Conservation (phyloP, 1,140 invertebrate genomes). For the Drosophila arizonae region DNA sequence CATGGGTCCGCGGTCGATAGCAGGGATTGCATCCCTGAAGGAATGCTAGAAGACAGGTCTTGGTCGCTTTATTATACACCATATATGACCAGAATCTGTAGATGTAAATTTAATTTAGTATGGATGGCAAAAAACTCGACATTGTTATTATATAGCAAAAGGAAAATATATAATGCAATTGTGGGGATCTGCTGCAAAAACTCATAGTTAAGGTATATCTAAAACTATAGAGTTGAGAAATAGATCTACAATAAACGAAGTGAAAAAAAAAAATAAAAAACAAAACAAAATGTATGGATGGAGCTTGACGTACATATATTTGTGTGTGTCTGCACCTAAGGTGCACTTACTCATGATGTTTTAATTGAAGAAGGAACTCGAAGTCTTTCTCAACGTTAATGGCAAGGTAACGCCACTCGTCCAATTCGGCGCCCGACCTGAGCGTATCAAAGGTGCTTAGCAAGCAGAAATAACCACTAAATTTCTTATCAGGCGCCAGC, state of each 20-base stretch:
- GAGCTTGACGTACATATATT: no score
- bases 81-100: conserved; percentile 89
- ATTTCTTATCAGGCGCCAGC: conserved; percentile 53
- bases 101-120: not conserved
- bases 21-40: conserved; percentile 89
- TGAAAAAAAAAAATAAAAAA: no score
- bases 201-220: not conserved
- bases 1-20: conserved; percentile 83
- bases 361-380: conserved; percentile 59
- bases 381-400: conserved; percentile 64
- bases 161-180: no score
- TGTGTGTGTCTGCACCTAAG: not conserved
- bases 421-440: conserved; percentile 60
- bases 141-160: no score
- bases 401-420: conserved; percentile 72
- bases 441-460: conserved; percentile 53
- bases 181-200: no score
- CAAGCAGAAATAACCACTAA: conserved; percentile 62
- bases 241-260: no score
- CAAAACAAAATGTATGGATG: no score
- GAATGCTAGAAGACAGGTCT: conserved; percentile 88
- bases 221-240: no score
- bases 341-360: conserved; percentile 67
- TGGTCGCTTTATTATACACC: conserved; percentile 87
- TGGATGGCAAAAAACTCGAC: no score